These are phyloP conservation scores for Zosterops pallidus DNA, from an alignment of 2,113 vertebrate genomes.

Conservation along the genomic window DNA sequence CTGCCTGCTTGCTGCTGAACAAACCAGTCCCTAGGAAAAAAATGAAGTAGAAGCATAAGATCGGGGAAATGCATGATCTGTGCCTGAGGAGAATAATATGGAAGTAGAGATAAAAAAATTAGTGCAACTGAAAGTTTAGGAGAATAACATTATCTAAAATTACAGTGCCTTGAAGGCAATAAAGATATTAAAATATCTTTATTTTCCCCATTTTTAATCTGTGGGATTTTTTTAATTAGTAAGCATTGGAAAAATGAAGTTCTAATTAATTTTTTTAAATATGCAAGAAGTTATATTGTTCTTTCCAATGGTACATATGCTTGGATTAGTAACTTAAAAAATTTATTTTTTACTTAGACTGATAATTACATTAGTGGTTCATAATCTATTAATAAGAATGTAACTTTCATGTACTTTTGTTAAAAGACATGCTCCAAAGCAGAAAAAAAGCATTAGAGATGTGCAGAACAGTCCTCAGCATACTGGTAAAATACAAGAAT, in stretches of 20 bases:
- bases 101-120: not conserved
- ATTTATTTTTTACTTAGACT: not conserved
- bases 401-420: not conserved
- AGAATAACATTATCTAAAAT: not conserved
- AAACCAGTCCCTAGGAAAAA: not conserved
- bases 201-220: not conserved
- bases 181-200: not conserved
- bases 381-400: not conserved
- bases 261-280: not conserved
- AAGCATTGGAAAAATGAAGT: not conserved
- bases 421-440: not conserved
- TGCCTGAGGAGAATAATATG: not conserved
- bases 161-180: not conserved
- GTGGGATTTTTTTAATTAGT: not conserved
- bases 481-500: not conserved
- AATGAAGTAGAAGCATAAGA: not conserved
- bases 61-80: not conserved
- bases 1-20: not conserved
- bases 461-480: not conserved
- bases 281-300: not conserved
- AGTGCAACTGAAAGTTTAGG: not conserved
- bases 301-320: not conserved
- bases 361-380: not conserved
- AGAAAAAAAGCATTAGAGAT: not conserved
- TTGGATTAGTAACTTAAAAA: not conserved